Percentiles rank a stretch among this genome's conserved stretches.
phyloP scores from a whole-genome alignment of 2,797 vertebrate species.

The Pelochelys cantorii region DNA sequence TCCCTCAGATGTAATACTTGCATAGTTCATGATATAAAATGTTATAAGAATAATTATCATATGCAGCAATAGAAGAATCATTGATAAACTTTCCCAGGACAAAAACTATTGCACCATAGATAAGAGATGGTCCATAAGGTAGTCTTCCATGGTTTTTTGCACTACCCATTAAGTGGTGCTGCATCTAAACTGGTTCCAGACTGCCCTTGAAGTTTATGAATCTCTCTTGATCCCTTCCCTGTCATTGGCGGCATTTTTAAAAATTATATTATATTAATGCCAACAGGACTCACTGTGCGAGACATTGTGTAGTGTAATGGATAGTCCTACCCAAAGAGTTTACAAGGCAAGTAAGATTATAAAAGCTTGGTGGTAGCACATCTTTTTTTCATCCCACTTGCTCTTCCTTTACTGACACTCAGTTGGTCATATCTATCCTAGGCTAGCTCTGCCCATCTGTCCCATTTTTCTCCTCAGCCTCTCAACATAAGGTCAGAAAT shows the following conservation, averaged over 20 bases:
- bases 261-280: not conserved
- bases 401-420: not conserved
- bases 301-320: too few species aligned
- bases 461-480: not conserved
- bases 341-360: too few species aligned
- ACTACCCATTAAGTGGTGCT: not conserved
- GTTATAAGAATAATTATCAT: not conserved
- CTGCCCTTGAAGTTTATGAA: not conserved
- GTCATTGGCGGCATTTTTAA: not conserved
- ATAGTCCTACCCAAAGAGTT: too few species aligned
- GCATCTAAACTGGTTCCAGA: not conserved
- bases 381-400: too few species aligned
- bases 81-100: not conserved
- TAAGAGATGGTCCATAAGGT: not conserved
- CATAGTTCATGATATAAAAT: not conserved
- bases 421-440: not conserved
- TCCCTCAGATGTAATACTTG: not conserved
- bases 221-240: not conserved
- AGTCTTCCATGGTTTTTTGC: not conserved
- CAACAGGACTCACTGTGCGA: too few species aligned
- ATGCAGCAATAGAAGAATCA: not conserved
- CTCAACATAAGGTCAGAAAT: not conserved
- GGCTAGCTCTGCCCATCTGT: not conserved
- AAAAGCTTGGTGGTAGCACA: too few species aligned
- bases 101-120: not conserved